These are phyloP conservation scores for Pristionchus arcanus DNA, from an alignment of 2,888 invertebrate species.

Conservation along the genomic window DNA sequence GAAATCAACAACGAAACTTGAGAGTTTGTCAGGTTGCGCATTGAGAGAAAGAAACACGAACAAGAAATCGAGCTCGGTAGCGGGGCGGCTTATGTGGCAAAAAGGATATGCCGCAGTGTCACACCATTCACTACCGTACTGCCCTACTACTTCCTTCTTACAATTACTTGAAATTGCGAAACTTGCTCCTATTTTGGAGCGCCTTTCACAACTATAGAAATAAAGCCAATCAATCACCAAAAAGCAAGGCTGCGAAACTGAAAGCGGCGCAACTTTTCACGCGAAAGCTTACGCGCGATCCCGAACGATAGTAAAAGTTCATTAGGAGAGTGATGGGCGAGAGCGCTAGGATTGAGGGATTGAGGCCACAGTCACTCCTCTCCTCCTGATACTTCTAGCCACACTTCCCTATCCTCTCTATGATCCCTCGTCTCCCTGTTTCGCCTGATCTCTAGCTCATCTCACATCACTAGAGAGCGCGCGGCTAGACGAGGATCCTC, in stretches of 20 bases:
- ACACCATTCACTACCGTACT: constrained; percentile 36
- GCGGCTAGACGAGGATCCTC: background rate
- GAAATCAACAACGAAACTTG: background rate
- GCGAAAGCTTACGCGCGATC: background rate
- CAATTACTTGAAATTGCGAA: background rate
- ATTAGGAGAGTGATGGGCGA: background rate
- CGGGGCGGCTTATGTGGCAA: constrained; percentile 3
- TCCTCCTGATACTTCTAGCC: constrained; percentile 13
- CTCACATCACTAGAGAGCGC: background rate
- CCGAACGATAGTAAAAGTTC: constrained; percentile 52
- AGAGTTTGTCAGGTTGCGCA: background rate
- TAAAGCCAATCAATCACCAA: background rate
- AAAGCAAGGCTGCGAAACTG: background rate
- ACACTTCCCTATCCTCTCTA: constrained; percentile 25
- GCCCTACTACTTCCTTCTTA: background rate
- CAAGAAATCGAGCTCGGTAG: background rate
- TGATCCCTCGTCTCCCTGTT: background rate
- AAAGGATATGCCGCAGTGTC: background rate
- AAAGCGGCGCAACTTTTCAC: constrained; percentile 12
- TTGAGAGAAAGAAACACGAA: background rate
- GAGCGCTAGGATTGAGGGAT: background rate
- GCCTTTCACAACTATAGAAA: background rate
- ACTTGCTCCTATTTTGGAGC: background rate
- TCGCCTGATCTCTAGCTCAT: background rate
- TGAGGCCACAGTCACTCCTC: constrained; percentile 38